These are phyloP conservation scores for Peromyscus maniculatus DNA, from an alignment of 2,113 vertebrate species.

Conservation along the genomic window DNA sequence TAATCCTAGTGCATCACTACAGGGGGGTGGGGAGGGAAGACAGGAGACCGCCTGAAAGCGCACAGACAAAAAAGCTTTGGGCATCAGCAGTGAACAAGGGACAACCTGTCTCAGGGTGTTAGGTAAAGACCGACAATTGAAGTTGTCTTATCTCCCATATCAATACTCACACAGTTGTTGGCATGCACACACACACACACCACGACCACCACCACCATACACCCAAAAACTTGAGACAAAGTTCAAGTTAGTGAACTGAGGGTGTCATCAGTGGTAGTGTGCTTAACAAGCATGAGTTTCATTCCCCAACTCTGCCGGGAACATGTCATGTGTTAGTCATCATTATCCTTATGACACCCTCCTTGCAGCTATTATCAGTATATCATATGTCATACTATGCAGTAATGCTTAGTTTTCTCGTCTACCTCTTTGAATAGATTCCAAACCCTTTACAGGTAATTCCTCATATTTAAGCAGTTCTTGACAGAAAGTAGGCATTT, in stretches of 20 bases:
- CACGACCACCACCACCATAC: neutral
- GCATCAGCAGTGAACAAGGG: too few species aligned
- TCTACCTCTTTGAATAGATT: slow-evolving; percentile 13
- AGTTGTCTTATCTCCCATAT: neutral
- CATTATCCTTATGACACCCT: neutral
- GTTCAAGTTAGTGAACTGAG: neutral
- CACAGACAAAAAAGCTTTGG: neutral
- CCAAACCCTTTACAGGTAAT: neutral
- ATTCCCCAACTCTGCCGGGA: neutral
- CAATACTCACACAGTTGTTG: neutral
- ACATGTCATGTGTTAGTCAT: neutral
- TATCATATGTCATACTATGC: neutral
- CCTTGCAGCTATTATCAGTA: neutral
- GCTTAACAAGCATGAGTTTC: neutral
- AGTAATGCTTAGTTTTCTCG: neutral
- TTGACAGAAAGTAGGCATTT: slow-evolving; percentile 22
- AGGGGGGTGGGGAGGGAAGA: neutral
- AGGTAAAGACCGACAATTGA: neutral
- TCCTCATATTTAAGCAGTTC: neutral
- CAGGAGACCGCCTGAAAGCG: neutral
- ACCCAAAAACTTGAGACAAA: neutral
- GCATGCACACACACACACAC: neutral
- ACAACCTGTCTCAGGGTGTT: neutral
- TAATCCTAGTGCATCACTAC: too few species aligned
- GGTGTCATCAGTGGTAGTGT: neutral